Percentiles rank a stretch among this genome's conserved stretches.
Conservation (phyloP, 1,140 invertebrate genomes). For the Drosophila fuyamai region DNA sequence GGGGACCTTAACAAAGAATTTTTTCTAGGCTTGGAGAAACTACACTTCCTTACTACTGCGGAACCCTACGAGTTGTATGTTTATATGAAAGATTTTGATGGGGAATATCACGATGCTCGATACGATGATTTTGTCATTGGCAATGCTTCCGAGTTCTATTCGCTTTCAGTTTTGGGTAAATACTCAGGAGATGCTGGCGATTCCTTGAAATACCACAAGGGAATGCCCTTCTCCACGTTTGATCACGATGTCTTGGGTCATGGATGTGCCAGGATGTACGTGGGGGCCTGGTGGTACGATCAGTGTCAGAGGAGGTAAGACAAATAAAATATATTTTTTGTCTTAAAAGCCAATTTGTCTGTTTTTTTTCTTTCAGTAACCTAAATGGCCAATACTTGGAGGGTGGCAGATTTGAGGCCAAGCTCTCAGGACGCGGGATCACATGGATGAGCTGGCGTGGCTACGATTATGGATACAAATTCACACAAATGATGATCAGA, state of each 20-base stretch:
- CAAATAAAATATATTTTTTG: background rate
- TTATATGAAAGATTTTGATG: constrained; percentile 87
- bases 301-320: constrained; percentile 68
- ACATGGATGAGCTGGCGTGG: constrained; percentile 69
- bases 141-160: constrained; percentile 87
- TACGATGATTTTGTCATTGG: constrained; percentile 89
- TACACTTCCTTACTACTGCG: constrained; percentile 86
- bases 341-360: background rate
- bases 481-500: constrained; percentile 70
- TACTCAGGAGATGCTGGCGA: constrained; percentile 66
- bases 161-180: constrained; percentile 87
- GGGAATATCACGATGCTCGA: constrained; percentile 86
- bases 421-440: constrained; percentile 65
- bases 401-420: constrained; percentile 54
- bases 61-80: constrained; percentile 88
- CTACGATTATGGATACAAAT: constrained; percentile 72
- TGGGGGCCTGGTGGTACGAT: constrained; percentile 89
- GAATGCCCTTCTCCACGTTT: constrained; percentile 61
- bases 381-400: constrained; percentile 65
- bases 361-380: constrained; percentile 41
- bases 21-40: constrained; percentile 87
- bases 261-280: constrained; percentile 88
- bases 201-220: constrained; percentile 56
- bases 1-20: constrained; percentile 88
- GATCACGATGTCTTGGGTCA: constrained; percentile 87